These are phyloP conservation scores for Drosophila borborema DNA, from an alignment of 2,888 invertebrate genomes.

Conservation along the genomic window DNA sequence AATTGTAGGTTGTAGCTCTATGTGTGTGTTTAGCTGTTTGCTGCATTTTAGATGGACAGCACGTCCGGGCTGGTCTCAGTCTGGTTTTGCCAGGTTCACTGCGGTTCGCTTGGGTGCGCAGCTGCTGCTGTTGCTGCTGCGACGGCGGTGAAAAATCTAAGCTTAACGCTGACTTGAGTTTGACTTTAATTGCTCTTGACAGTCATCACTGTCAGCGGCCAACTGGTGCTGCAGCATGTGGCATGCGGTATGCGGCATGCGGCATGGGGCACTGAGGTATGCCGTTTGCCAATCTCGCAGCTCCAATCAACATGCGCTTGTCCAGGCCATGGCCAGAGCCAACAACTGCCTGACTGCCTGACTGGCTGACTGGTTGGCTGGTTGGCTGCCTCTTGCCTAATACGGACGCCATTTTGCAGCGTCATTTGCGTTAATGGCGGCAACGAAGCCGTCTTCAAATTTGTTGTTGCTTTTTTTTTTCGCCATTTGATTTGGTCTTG, in stretches of 20 bases:
- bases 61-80: conserved; percentile 56
- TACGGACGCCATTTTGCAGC: conserved; percentile 77
- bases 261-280: conserved; percentile 49
- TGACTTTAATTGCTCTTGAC: conserved; percentile 84
- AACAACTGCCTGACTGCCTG: conserved; percentile 30
- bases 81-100: conserved; percentile 31
- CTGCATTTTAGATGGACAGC: conserved; percentile 71
- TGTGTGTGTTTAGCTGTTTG: conserved; percentile 44
- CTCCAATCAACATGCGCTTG: conserved; percentile 80
- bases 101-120: conserved; percentile 34
- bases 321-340: conserved; percentile 56
- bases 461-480: conserved; percentile 16
- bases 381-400: conserved; percentile 68
- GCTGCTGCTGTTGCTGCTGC: conserved; percentile 71
- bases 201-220: conserved; percentile 80
- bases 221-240: conserved; percentile 21
- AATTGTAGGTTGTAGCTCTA: conserved; percentile 71
- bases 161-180: conserved; percentile 75
- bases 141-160: conserved; percentile 77
- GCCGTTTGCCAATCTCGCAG: conserved; percentile 73
- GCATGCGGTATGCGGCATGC: conserved; percentile 39
- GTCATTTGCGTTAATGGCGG: conserved; percentile 81
- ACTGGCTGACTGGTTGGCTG: conserved; percentile 16
- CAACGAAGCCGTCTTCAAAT: conserved; percentile 38
- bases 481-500: conserved; percentile 40